A percentile compares a stretch with the other conserved stretches of the same genome.
phyloP scores from a whole-genome alignment of 2,797 vertebrate species.

The Argya squamiceps region DNA sequence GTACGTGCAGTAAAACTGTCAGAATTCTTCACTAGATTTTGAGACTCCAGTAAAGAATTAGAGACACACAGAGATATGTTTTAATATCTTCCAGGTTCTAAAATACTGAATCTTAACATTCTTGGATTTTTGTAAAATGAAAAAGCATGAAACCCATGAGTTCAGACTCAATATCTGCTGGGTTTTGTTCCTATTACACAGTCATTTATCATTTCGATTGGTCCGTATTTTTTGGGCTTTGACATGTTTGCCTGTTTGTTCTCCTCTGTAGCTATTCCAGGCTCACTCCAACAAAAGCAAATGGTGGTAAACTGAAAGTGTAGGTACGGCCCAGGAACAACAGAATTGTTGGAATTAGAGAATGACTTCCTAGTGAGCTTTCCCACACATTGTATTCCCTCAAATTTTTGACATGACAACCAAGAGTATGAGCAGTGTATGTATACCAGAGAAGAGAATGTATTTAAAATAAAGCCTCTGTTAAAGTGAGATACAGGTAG shows the following conservation, averaged over 20 bases:
- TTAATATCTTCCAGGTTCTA: background rate
- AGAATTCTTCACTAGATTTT: background rate
- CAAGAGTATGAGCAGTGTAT: background rate
- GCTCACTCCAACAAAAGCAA: background rate
- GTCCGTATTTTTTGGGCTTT: background rate
- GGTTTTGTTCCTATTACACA: rapidly evolving
- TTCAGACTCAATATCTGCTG: background rate
- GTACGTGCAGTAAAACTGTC: background rate
- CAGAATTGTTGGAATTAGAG: background rate
- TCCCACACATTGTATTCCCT: background rate
- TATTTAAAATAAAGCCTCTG: background rate
- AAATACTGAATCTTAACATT: background rate
- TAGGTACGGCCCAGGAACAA: background rate
- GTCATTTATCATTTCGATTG: background rate
- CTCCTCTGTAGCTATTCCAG: background rate
- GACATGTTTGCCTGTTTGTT: background rate
- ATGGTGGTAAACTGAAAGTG: background rate
- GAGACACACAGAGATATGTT: background rate
- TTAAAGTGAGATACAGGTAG: background rate
- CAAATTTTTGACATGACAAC: background rate
- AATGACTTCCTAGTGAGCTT: background rate
- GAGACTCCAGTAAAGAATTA: background rate
- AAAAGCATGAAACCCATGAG: background rate
- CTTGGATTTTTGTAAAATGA: background rate
- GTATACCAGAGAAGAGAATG: background rate